Conservation (phyloP, 2,113 vertebrate species). For the Cyprinus carpio region DNA sequence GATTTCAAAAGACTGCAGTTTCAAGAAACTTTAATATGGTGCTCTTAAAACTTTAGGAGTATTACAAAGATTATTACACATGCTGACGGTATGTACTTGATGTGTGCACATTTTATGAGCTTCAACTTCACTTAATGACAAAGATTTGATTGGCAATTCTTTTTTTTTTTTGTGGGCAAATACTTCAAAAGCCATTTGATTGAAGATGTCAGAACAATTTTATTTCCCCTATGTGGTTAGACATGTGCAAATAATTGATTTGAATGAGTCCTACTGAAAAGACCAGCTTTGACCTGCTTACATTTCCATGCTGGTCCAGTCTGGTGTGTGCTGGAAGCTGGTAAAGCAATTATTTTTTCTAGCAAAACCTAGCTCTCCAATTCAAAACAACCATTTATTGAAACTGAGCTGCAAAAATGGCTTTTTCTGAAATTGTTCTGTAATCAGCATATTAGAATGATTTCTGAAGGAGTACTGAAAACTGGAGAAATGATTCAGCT, state of each 20-base stretch:
- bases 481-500: too few species aligned
- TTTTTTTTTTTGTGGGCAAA: background rate
- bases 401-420: background rate
- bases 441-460: background rate
- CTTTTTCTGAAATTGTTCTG: background rate
- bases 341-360: background rate
- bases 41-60: background rate
- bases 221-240: background rate
- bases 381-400: background rate
- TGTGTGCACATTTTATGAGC: background rate
- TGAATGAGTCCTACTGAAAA: background rate
- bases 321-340: background rate
- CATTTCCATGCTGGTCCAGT: background rate
- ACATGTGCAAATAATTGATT: background rate
- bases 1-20: background rate
- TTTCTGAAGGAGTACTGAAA: too few species aligned
- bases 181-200: background rate
- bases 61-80: constrained; percentile 1
- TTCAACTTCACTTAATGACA: background rate
- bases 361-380: background rate
- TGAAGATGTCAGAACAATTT: background rate
- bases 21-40: background rate
- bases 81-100: background rate
- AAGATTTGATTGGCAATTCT: background rate
- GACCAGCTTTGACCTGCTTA: too few species aligned